These are phyloP conservation scores for Antennarius striatus DNA, from an alignment of 2,113 vertebrate genomes.

Conservation along the genomic window DNA sequence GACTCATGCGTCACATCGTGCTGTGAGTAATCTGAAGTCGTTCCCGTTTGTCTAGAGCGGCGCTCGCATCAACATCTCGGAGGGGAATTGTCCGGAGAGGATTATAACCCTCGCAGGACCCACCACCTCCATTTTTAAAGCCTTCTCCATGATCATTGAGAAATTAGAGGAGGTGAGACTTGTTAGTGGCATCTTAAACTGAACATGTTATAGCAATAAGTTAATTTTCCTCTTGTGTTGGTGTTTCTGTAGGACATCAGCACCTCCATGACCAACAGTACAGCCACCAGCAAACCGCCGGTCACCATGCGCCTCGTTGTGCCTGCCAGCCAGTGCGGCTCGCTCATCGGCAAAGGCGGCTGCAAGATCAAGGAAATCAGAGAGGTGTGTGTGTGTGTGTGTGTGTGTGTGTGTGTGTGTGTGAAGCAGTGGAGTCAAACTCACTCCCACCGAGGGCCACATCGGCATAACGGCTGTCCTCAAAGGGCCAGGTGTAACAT, in stretches of 20 bases:
- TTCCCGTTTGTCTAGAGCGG: conserved; percentile 83
- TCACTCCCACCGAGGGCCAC: no score
- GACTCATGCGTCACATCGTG: conserved; percentile 1
- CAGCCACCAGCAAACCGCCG: conserved; percentile 95
- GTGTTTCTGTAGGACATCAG: conserved; percentile 87
- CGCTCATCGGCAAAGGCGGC: conserved; percentile 97
- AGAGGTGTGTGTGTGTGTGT: conserved; percentile 82
- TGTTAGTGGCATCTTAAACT: background rate
- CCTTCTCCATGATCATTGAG: conserved; percentile 99
- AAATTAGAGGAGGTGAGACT: conserved; percentile 95
- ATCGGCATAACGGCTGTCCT: no score
- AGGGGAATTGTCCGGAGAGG: conserved; percentile 97
- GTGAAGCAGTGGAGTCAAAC: no score
- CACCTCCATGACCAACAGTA: conserved; percentile 98
- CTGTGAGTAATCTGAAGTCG: background rate
- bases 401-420: no score
- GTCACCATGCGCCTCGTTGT: conserved; percentile 97
- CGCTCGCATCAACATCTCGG: conserved; percentile 97
- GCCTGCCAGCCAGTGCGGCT: conserved; percentile 97
- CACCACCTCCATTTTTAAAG: conserved; percentile 99
- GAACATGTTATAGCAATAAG: background rate
- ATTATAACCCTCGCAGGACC: conserved; percentile 97
- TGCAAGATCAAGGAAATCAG: conserved; percentile 99
- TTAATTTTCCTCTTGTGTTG: background rate
- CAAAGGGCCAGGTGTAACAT: background rate